phyloP scores from a whole-genome alignment of 2,888 invertebrate genomes.

The Pristionchus japonicus region DNA sequence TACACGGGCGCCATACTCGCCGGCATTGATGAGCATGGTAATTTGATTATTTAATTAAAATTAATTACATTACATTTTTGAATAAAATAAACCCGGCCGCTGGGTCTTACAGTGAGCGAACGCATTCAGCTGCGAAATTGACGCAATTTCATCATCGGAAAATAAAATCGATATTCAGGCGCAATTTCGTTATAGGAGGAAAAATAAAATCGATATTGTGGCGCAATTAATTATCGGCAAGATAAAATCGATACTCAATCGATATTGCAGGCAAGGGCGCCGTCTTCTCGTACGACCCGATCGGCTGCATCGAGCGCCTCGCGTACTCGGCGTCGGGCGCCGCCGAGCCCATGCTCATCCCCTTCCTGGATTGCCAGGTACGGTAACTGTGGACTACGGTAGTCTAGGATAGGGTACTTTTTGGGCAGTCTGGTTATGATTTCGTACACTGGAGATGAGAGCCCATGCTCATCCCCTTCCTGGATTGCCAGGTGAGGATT shows the following conservation, averaged over 20 bases:
- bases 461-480: conserved; percentile 88
- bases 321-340: conserved; percentile 91
- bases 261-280: conserved; percentile 88
- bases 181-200: too few species aligned
- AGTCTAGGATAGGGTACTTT: neutral
- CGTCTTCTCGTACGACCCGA: conserved; percentile 96
- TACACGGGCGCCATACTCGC: conserved; percentile 95
- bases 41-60: neutral
- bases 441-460: too few species aligned
- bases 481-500: conserved; percentile 88
- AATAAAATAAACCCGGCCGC: too few species aligned
- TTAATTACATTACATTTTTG: too few species aligned
- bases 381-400: neutral
- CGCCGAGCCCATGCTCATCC: conserved; percentile 86
- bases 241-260: too few species aligned
- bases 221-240: too few species aligned
- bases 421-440: too few species aligned
- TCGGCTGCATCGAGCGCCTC: conserved; percentile 91
- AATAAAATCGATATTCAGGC: too few species aligned
- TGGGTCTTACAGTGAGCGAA: too few species aligned
- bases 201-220: too few species aligned
- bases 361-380: conserved; percentile 93
- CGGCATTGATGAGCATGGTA: conserved; percentile 90
- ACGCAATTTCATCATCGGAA: too few species aligned
- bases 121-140: too few species aligned